A percentile compares a stretch with the other conserved stretches of the same genome.
phyloP scores from a whole-genome alignment of 2,888 invertebrate genomes.

The Brenthis daphne region DNA sequence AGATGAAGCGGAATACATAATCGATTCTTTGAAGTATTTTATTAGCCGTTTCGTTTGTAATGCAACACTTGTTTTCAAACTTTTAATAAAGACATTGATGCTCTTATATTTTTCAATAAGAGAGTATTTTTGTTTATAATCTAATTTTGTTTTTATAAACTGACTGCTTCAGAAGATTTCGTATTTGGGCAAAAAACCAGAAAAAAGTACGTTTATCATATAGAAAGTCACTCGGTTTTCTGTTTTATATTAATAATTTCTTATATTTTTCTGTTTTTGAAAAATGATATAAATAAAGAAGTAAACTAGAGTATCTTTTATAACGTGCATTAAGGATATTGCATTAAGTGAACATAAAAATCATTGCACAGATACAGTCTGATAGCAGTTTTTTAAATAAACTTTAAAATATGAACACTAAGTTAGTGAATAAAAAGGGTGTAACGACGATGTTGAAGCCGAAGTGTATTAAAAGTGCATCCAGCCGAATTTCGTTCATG shows the following conservation, averaged over 20 bases:
- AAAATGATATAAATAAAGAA: too few species aligned
- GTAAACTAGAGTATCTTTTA: too few species aligned
- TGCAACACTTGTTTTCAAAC: constrained; percentile 47
- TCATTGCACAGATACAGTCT: background rate
- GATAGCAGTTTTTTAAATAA: background rate
- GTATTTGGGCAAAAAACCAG: too few species aligned
- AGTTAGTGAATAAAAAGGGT: background rate
- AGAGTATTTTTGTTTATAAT: background rate
- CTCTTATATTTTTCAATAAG: constrained; percentile 2
- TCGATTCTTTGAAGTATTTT: constrained; percentile 66
- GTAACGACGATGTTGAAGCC: constrained; percentile 31
- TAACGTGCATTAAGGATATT: too few species aligned
- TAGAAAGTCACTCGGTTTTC: too few species aligned
- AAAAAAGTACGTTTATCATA: too few species aligned
- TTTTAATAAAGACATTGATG: constrained; percentile 37
- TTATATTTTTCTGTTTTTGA: too few species aligned
- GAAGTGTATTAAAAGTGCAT: constrained; percentile 21
- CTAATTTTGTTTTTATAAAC: too few species aligned
- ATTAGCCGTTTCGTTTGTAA: constrained; percentile 61
- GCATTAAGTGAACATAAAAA: too few species aligned
- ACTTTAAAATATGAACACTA: constrained; percentile 6
- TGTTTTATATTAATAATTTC: too few species aligned
- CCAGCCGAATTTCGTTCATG: constrained; percentile 13
- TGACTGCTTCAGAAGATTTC: too few species aligned
- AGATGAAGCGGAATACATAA: constrained; percentile 70